Evolutionary conservation across 2,113 vertebrate genomes (phyloP).

Genomic region (Chrysochloris asiatica): DNA sequence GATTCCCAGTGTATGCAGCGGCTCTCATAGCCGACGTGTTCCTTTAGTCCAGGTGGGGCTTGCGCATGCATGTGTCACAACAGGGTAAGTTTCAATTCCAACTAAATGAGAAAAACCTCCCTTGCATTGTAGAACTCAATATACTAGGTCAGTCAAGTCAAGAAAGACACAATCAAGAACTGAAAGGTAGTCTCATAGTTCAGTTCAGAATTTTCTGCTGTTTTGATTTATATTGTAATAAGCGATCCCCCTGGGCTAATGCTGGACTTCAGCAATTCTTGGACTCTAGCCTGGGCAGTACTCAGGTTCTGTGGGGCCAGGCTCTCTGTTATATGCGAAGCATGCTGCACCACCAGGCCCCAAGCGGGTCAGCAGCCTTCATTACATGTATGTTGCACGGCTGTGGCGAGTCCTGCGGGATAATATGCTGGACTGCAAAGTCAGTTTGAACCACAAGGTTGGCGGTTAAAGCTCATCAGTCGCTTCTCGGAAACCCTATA

Average conservation of each 20-base stretch:
- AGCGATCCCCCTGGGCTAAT: neutral
- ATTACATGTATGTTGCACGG: neutral
- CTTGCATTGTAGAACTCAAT: neutral
- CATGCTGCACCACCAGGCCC: accelerated
- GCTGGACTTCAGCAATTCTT: neutral
- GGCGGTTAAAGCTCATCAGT: too few relatives aligned
- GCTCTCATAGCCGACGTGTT: too few relatives aligned
- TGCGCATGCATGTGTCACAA: neutral
- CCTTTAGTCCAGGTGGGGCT: neutral
- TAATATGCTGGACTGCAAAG: too few relatives aligned
- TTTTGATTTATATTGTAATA: slow-evolving; percentile 30
- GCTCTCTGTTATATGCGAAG: accelerated
- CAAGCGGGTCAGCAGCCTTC: neutral
- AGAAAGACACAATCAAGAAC: neutral
- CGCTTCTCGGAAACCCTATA: too few relatives aligned
- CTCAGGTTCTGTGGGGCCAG: accelerated
- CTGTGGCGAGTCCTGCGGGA: too few relatives aligned
- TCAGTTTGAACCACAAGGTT: too few relatives aligned
- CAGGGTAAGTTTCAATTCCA: neutral
- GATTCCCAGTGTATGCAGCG: too few relatives aligned
- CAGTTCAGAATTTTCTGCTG: slow-evolving; percentile 1
- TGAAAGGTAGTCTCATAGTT: neutral
- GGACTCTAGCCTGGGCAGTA: accelerated
- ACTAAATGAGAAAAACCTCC: slow-evolving; percentile 31
- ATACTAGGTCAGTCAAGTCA: neutral